phyloP scores from a whole-genome alignment of 2,888 invertebrate genomes.

The Zaprionus lineosus region DNA sequence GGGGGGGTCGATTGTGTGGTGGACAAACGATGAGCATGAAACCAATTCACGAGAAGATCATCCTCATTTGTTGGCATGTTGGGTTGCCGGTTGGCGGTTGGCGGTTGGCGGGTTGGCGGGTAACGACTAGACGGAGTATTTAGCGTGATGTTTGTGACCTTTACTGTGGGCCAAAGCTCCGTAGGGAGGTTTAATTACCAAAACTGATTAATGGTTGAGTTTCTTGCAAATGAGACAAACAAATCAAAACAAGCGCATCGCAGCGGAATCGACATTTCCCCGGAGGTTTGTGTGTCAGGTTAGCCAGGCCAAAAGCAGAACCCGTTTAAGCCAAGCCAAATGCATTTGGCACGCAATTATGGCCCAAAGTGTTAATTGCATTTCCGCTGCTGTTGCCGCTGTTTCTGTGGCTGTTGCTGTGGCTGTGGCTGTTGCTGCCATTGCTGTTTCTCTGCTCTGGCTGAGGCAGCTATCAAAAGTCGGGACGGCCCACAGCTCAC shows the following conservation, averaged over 20 bases:
- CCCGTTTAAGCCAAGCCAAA: conserved; percentile 51
- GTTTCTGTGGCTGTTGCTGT: not conserved
- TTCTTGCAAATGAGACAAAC: conserved; percentile 64
- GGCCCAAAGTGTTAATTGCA: conserved; percentile 77
- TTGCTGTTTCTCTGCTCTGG: too few species aligned
- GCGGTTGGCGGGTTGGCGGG: too few species aligned
- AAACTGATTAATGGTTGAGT: conserved; percentile 57
- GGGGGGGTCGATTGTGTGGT: too few species aligned
- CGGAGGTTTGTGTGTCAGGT: not conserved
- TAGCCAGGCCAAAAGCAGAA: conserved; percentile 13
- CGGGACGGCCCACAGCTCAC: conserved; percentile 70
- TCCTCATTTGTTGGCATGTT: too few species aligned
- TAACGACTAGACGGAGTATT: too few species aligned
- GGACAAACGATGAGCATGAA: too few species aligned
- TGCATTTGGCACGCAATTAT: conserved; percentile 77
- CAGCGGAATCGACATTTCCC: conserved; percentile 7
- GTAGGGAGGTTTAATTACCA: not conserved
- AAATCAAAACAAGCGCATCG: conserved; percentile 63
- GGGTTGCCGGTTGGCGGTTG: too few species aligned
- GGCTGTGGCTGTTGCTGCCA: too few species aligned
- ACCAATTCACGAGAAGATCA: too few species aligned
- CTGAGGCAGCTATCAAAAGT: conserved; percentile 50
- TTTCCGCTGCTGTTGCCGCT: conserved; percentile 53
- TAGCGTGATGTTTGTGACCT: too few species aligned
- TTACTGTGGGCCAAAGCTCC: too few species aligned